Evolutionary conservation across 2,888 invertebrate species (phyloP).

Genomic region (Volucella zonaria): DNA sequence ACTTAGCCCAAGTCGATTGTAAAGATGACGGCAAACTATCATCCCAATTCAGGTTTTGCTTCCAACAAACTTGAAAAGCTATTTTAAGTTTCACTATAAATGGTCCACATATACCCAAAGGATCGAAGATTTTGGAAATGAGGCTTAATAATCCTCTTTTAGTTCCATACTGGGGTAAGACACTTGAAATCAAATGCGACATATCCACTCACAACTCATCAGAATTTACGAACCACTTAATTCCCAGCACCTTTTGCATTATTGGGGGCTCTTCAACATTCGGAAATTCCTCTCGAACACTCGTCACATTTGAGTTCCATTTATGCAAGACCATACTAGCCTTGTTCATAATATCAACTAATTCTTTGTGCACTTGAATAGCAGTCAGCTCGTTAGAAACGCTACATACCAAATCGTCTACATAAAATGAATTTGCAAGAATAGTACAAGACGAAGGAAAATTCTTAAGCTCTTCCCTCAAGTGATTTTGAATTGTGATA

Average conservation of each 20-base stretch:
- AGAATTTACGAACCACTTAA: background rate
- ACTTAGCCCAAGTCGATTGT: too few species aligned
- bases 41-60: too few species aligned
- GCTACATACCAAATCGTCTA: background rate
- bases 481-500: slow-evolving; percentile 1
- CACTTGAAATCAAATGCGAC: background rate
- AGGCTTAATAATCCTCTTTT: too few species aligned
- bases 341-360: background rate
- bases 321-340: too few species aligned
- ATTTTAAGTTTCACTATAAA: too few species aligned
- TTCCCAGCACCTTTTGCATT: background rate
- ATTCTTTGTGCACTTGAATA: background rate
- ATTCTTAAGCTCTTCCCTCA: background rate
- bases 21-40: too few species aligned
- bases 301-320: too few species aligned
- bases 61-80: too few species aligned
- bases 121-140: too few species aligned
- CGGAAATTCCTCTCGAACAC: too few species aligned
- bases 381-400: background rate
- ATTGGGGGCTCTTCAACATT: background rate
- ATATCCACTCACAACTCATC: background rate
- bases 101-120: too few species aligned
- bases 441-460: background rate
- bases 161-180: too few species aligned
- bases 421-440: background rate